These are phyloP conservation scores for Drosophila baimaii DNA, from an alignment of 1,140 invertebrate species.

Conservation along the genomic window DNA sequence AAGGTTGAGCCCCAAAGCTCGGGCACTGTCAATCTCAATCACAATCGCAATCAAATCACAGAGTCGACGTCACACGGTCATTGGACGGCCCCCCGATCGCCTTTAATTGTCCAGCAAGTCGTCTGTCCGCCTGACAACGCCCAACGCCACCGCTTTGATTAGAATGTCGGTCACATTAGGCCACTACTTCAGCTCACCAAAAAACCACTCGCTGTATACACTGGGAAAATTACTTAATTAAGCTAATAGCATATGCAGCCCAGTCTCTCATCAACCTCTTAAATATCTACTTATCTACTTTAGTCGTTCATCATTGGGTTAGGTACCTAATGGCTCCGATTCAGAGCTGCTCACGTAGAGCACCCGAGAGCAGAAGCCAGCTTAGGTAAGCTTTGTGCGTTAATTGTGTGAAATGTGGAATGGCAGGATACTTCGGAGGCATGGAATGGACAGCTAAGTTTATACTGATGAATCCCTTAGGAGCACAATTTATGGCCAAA, in stretches of 20 bases:
- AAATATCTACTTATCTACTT: background rate
- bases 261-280: background rate
- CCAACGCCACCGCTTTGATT: conserved; percentile 40
- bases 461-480: background rate
- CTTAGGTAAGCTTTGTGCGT: background rate
- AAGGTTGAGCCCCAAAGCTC: conserved; percentile 61
- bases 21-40: conserved; percentile 39
- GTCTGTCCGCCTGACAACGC: conserved; percentile 42
- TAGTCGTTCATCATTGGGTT: background rate
- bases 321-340: background rate
- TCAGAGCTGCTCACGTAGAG: background rate
- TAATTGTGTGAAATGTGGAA: too few species aligned
- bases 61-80: conserved; percentile 58
- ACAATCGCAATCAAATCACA: conserved; percentile 68
- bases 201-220: conserved; percentile 17
- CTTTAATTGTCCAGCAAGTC: conserved; percentile 43
- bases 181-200: conserved; percentile 3
- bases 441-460: too few species aligned
- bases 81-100: conserved; percentile 48
- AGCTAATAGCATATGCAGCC: background rate
- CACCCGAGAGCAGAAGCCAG: background rate
- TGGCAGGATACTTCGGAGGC: too few species aligned
- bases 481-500: background rate
- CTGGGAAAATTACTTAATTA: conserved; percentile 2
- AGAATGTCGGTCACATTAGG: conserved; percentile 55